phyloP scores from a whole-genome alignment of 92 coral and sea anemone genomes.

The Actinernus sp. region DNA sequence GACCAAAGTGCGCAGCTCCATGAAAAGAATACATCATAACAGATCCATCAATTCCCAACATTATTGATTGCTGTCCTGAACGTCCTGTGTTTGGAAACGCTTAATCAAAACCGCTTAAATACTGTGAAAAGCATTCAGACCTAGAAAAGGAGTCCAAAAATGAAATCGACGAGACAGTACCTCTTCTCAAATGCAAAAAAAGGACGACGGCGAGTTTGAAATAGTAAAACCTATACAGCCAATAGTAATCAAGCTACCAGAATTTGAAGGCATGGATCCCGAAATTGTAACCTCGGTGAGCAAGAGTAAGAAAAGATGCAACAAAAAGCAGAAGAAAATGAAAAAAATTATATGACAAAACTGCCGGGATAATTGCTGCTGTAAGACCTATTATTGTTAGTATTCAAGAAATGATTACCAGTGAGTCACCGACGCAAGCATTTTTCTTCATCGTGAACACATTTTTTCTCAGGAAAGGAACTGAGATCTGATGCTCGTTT shows the following conservation, averaged over 20 bases:
- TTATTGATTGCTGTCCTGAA: neutral
- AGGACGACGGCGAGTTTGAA: too few species aligned
- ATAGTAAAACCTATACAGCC: neutral
- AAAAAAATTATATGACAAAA: slow-evolving; percentile 1
- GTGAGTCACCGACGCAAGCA: slow-evolving; percentile 13
- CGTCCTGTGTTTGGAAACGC: slow-evolving; percentile 9
- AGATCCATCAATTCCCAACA: neutral
- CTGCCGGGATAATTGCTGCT: slow-evolving; percentile 9
- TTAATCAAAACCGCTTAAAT: neutral
- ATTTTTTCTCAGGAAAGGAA: neutral
- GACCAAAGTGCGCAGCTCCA: slow-evolving; percentile 1
- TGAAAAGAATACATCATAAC: neutral
- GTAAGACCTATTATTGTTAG: slow-evolving; percentile 6
- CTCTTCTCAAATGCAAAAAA: neutral
- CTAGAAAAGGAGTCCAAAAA: too few species aligned
- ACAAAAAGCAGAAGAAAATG: neutral
- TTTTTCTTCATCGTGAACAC: slow-evolving; percentile 15
- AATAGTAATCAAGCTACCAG: neutral
- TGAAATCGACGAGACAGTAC: too few species aligned
- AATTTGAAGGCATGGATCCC: slow-evolving; percentile 7
- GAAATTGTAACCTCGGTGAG: neutral
- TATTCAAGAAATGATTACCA: slow-evolving; percentile 6
- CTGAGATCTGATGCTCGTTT: slow-evolving; percentile 2
- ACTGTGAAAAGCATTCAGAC: too few species aligned
- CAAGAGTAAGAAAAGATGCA: neutral